Conservation (phyloP, 2,888 invertebrate genomes). For the Drosophila nigritarsus region DNA sequence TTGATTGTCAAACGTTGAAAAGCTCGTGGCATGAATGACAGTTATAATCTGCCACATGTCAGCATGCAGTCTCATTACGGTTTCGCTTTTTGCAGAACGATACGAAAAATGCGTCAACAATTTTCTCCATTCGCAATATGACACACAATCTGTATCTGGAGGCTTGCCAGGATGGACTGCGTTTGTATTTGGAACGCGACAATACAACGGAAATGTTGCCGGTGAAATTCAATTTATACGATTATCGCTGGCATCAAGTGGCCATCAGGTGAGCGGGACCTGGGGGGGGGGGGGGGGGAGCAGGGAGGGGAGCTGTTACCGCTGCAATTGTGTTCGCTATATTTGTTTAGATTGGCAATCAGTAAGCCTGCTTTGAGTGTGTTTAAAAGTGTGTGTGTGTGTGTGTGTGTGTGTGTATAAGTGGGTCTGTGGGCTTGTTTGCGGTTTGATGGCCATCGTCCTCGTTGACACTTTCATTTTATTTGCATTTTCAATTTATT, state of each 20-base stretch:
- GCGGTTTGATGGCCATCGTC: conserved; percentile 56
- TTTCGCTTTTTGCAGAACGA: conserved; percentile 61
- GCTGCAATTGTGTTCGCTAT: conserved; percentile 6
- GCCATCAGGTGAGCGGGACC: conserved; percentile 83
- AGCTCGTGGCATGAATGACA: neutral
- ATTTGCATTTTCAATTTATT: conserved; percentile 81
- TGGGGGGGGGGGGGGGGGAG: neutral
- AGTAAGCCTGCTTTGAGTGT: conserved; percentile 24
- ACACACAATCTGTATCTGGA: conserved; percentile 85
- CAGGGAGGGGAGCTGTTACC: neutral
- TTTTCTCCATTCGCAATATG: conserved; percentile 84
- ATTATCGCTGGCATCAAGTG: conserved; percentile 85
- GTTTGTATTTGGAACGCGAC: conserved; percentile 84
- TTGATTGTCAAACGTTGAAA: neutral
- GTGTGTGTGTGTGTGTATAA: conserved; percentile 5
- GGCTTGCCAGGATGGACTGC: conserved; percentile 82
- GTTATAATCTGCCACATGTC: neutral
- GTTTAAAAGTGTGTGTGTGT: conserved; percentile 16
- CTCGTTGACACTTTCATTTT: conserved; percentile 70
- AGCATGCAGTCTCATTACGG: neutral
- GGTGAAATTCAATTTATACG: conserved; percentile 85
- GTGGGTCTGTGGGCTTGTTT: conserved; percentile 32
- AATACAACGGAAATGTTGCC: conserved; percentile 85
- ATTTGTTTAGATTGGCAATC: conserved; percentile 53
- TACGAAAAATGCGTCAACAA: conserved; percentile 77